Conservation (phyloP, 2,888 invertebrate species). For the Conus canariensis region DNA sequence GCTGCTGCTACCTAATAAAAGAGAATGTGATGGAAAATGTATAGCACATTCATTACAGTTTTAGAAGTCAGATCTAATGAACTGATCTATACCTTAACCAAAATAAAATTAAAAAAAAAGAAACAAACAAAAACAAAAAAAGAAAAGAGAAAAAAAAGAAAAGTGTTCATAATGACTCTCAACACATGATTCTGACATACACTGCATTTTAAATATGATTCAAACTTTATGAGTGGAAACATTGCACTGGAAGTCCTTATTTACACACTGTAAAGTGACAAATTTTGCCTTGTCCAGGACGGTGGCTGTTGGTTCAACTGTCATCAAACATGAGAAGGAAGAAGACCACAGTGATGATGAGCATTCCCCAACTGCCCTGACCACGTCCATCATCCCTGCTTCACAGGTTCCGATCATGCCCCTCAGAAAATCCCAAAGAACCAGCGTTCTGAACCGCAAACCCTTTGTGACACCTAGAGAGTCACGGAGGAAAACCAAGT, state of each 20-base stretch:
- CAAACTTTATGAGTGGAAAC: no score
- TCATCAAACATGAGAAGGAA: neutral
- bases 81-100: no score
- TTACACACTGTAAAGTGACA: no score
- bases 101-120: no score
- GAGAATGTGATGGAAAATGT: no score
- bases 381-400: neutral
- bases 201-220: no score
- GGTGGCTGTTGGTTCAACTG: neutral
- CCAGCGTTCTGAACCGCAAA: conserved; percentile 26
- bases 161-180: no score
- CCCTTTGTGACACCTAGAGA: neutral
- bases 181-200: no score
- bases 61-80: no score
- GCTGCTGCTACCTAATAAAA: no score
- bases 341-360: neutral
- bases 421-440: conserved; percentile 1
- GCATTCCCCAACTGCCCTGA: neutral
- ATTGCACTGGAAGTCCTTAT: no score
- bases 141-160: neutral
- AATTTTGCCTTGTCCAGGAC: neutral
- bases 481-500: neutral
- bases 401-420: neutral
- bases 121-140: neutral
- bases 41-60: no score